Conservation (phyloP, 1,140 invertebrate genomes). For the Aleiodes sp. region DNA sequence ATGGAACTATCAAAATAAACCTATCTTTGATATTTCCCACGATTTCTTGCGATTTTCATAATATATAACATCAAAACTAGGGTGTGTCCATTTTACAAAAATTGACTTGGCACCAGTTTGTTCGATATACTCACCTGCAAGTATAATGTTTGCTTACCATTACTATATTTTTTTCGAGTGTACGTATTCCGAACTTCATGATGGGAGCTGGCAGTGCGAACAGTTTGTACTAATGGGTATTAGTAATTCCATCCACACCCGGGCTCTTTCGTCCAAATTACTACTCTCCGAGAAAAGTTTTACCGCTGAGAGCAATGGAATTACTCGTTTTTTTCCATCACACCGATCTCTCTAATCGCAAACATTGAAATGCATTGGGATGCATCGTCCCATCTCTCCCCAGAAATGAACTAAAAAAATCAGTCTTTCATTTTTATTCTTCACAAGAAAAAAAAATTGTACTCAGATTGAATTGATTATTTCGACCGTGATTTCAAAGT, state of each 20-base stretch:
- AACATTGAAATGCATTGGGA: not conserved
- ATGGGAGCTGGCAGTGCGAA: not conserved
- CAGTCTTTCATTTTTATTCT: not conserved
- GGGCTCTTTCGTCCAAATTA: slow-evolving; percentile 21
- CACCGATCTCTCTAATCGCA: not conserved
- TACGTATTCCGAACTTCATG: not conserved
- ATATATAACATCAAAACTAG: too few species aligned
- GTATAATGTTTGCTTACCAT: not conserved
- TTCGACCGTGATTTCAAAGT: slow-evolving; percentile 1
- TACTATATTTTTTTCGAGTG: not conserved
- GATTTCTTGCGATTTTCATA: too few species aligned
- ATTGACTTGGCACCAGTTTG: too few species aligned
- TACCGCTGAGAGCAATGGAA: slow-evolving; percentile 10
- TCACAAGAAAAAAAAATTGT: not conserved
- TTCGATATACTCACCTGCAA: too few species aligned
- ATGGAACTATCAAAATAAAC: too few species aligned
- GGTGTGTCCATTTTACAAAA: too few species aligned
- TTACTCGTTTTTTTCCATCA: not conserved
- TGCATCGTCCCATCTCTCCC: not conserved
- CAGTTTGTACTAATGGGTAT: slow-evolving; percentile 28
- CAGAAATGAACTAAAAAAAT: slow-evolving; percentile 3
- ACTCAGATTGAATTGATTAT: slow-evolving; percentile 6
- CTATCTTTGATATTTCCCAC: too few species aligned
- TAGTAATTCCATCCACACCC: slow-evolving; percentile 22
- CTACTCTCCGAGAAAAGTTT: slow-evolving; percentile 5